Conservation (phyloP, 2,113 vertebrate genomes). For the Psephotus haematonotus region DNA sequence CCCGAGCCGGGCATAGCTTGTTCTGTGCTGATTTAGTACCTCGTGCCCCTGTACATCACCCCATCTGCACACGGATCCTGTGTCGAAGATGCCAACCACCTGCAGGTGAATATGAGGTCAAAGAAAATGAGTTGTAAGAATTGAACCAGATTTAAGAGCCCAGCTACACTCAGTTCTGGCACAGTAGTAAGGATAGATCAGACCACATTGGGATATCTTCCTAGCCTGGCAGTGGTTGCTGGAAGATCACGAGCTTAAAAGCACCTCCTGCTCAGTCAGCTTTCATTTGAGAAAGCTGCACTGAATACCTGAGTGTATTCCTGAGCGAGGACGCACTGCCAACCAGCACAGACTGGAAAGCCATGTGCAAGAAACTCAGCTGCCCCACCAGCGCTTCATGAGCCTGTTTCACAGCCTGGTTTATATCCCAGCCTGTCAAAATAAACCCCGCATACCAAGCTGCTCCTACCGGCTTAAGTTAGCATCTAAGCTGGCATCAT, state of each 20-base stretch:
- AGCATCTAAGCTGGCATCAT: background rate
- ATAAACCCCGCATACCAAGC: background rate
- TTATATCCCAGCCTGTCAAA: slow-evolving; percentile 2
- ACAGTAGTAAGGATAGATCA: fast-evolving
- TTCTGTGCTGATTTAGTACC: background rate
- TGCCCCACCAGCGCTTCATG: background rate
- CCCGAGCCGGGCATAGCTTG: background rate
- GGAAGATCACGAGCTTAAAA: background rate
- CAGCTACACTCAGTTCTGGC: background rate
- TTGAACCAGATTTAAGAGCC: background rate
- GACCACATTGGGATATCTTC: background rate
- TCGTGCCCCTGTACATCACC: fast-evolving
- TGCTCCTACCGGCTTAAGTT: background rate
- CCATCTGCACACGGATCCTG: background rate
- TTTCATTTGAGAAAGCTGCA: background rate
- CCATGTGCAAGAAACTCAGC: background rate
- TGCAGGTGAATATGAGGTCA: background rate
- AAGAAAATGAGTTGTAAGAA: background rate
- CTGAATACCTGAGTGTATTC: fast-evolving
- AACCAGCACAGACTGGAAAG: background rate
- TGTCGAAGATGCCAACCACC: fast-evolving
- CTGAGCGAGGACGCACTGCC: background rate
- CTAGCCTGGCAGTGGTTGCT: background rate
- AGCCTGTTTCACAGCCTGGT: background rate
- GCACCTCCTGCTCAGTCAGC: background rate